Percentiles rank a stretch among this genome's conserved stretches.
Evolutionary conservation across 2,888 invertebrate species (phyloP).

Genomic region (Temnothorax rugatulus): DNA sequence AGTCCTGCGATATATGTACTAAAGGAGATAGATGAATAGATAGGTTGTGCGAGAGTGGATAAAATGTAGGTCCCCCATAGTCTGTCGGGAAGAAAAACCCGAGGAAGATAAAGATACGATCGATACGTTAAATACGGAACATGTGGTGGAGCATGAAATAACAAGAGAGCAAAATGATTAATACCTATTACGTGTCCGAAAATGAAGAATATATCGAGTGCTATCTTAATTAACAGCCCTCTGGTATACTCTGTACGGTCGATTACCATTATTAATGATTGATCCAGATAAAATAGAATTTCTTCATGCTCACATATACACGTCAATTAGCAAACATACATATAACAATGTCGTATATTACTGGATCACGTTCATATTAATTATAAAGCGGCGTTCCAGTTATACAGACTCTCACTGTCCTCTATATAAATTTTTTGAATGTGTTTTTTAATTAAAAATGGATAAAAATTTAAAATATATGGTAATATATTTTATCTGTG

Average conservation of each 20-base stretch:
- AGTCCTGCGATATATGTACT: constrained; percentile 2
- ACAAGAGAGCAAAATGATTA: constrained; percentile 40
- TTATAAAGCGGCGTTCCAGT: not conserved
- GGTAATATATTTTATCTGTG: not conserved
- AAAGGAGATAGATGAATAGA: constrained; percentile 19
- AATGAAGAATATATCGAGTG: constrained; percentile 12
- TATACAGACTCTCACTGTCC: not conserved
- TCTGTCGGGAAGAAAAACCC: not conserved
- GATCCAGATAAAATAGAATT: constrained; percentile 8
- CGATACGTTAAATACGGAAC: constrained; percentile 41
- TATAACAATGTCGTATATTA: not conserved
- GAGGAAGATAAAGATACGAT: constrained; percentile 31
- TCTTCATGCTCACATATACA: not conserved
- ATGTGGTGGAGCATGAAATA: constrained; percentile 21
- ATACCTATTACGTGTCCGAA: constrained; percentile 27
- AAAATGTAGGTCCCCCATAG: constrained; percentile 9
- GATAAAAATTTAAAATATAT: no score
- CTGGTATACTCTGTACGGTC: not conserved
- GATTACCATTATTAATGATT: constrained; percentile 35
- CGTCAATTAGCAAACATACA: not conserved
- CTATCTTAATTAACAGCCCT: constrained; percentile 31
- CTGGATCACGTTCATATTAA: not conserved
- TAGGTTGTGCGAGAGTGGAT: constrained; percentile 9
- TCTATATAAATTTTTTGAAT: not conserved
- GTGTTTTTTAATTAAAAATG: not conserved